These are phyloP conservation scores for Rhinoptilus africanus DNA, from an alignment of 2,113 vertebrate genomes.

Conservation along the genomic window DNA sequence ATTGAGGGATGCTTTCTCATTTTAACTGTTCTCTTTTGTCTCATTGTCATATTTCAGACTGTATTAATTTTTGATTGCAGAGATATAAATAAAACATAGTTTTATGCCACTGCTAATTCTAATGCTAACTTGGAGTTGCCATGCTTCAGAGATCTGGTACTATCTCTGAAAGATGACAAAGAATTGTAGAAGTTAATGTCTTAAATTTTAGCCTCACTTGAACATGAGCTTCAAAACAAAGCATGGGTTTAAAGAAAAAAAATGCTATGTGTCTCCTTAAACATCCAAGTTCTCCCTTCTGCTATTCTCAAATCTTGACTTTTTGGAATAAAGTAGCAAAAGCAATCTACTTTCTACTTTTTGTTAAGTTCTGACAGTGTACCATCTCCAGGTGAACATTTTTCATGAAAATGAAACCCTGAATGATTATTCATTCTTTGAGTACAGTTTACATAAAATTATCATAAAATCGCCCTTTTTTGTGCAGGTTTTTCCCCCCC, in stretches of 20 bases:
- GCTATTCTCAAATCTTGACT: not conserved
- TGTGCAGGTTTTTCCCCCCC: fast-evolving
- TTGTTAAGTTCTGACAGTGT: not conserved
- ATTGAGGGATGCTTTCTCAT: not conserved
- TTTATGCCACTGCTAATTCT: not conserved
- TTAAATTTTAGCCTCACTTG: not conserved
- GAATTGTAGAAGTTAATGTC: not conserved
- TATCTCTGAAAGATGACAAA: not conserved
- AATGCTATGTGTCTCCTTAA: not conserved
- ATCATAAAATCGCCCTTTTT: not conserved
- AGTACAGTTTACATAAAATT: not conserved
- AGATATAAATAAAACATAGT: not conserved
- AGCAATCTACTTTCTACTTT: not conserved
- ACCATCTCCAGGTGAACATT: not conserved
- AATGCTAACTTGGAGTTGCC: not conserved
- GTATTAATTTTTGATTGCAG: not conserved
- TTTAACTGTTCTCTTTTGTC: not conserved
- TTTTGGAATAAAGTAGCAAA: not conserved
- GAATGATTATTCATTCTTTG: not conserved
- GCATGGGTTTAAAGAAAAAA: not conserved
- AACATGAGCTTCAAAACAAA: not conserved
- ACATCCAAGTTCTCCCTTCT: not conserved
- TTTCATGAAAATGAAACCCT: not conserved
- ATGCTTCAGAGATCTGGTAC: not conserved
- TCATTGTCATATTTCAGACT: not conserved